Evolutionary conservation across 64 coral and sea anemone genomes (phyloP).

Genomic region (Astreopora myriophthalma): DNA sequence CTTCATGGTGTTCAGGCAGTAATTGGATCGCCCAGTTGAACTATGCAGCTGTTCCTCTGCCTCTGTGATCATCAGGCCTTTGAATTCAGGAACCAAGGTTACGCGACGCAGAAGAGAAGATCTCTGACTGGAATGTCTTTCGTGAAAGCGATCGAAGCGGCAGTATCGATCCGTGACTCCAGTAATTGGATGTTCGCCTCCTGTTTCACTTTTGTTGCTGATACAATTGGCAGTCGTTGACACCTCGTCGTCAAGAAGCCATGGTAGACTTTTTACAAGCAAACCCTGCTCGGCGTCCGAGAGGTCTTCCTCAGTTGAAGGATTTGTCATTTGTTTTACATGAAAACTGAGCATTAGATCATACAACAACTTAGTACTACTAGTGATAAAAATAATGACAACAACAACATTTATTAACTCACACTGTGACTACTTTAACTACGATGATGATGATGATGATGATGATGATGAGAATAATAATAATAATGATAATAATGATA

Average conservation of each 20-base stretch:
- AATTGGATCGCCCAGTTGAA: conserved; percentile 28
- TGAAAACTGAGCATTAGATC: no score
- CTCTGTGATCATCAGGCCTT: conserved; percentile 26
- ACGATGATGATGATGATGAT: no score
- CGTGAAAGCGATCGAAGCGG: conserved; percentile 67
- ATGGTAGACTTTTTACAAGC: neutral
- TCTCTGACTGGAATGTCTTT: conserved; percentile 49
- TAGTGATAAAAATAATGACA: no score
- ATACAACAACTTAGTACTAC: no score
- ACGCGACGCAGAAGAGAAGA: conserved; percentile 24
- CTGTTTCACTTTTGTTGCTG: neutral
- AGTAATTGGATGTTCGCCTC: conserved; percentile 23
- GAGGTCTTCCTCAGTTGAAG: conserved; percentile 19
- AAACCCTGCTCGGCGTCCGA: conserved; percentile 33
- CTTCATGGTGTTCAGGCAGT: conserved; percentile 66
- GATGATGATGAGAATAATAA: no score
- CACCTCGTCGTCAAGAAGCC: neutral
- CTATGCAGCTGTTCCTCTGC: conserved; percentile 57
- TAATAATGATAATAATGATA: neutral
- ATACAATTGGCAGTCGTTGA: neutral
- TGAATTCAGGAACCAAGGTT: conserved; percentile 22
- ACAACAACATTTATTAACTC: no score
- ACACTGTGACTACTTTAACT: no score
- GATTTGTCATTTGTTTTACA: no score
- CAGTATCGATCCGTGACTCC: conserved; percentile 24